Conservation (phyloP, 2,888 invertebrate genomes). For the Tipula confusa region DNA sequence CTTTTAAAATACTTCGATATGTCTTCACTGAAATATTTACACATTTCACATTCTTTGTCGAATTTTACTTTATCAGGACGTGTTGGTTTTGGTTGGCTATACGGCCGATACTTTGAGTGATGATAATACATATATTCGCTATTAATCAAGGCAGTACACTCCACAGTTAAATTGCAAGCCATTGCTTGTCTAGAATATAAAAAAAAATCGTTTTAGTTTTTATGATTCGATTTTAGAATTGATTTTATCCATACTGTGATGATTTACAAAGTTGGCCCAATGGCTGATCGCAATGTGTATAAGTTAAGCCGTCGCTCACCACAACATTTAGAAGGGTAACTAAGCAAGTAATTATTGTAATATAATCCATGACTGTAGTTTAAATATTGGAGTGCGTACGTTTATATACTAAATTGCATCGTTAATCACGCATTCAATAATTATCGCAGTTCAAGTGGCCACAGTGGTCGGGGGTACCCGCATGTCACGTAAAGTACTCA, state of each 20-base stretch:
- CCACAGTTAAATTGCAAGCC: not conserved
- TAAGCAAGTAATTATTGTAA: not conserved
- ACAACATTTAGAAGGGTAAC: not conserved
- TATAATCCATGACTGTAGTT: not conserved
- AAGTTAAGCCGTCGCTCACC: not conserved
- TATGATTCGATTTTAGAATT: not conserved
- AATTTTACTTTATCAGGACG: no score
- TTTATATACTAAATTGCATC: no score
- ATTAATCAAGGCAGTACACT: not conserved
- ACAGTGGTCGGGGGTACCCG: no score
- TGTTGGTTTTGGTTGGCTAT: no score
- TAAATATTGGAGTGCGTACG: no score
- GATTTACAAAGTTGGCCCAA: not conserved
- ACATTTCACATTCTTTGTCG: no score
- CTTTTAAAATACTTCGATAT: no score
- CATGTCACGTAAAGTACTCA: no score
- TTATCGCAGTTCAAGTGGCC: no score
- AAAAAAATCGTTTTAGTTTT: not conserved
- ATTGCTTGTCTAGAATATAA: not conserved
- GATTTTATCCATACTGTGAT: not conserved
- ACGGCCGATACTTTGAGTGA: not conserved
- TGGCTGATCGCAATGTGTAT: not conserved
- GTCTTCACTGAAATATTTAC: no score
- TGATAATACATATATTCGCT: not conserved
- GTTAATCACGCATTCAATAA: no score